Conservation (phyloP, 2,797 vertebrate species). For the Pampus argenteus region DNA sequence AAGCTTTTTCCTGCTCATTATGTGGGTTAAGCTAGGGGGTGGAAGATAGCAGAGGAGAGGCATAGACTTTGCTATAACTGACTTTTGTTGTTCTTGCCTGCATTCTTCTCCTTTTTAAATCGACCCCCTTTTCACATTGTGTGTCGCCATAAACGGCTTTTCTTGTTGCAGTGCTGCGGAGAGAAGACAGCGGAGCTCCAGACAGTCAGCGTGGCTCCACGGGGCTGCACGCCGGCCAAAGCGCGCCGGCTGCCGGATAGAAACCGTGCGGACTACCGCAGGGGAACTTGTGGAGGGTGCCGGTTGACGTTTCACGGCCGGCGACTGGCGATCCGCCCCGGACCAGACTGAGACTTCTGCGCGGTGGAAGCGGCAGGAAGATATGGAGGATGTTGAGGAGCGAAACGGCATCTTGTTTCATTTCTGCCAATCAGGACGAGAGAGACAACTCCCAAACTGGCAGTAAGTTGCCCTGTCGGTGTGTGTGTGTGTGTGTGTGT, state of each 20-base stretch:
- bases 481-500: not conserved
- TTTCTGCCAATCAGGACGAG: slow-evolving; percentile 90
- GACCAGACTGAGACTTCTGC: slow-evolving; percentile 49
- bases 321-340: slow-evolving; percentile 75
- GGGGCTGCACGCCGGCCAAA: slow-evolving; percentile 58
- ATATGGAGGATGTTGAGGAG: slow-evolving; percentile 69
- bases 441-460: slow-evolving; percentile 88
- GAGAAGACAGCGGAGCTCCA: slow-evolving; percentile 81
- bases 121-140: slow-evolving; percentile 96
- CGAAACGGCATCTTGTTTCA: slow-evolving; percentile 68
- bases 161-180: slow-evolving; percentile 93
- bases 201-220: slow-evolving; percentile 80
- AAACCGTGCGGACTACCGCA: slow-evolving; percentile 73
- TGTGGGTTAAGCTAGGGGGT: slow-evolving; percentile 94
- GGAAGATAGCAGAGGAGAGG: slow-evolving; percentile 87
- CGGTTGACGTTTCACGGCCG: slow-evolving; percentile 49
- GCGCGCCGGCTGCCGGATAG: slow-evolving; percentile 39
- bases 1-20: slow-evolving; percentile 98
- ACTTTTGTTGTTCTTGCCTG: slow-evolving; percentile 99
- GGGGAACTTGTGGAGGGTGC: slow-evolving; percentile 44
- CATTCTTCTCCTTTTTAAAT: slow-evolving; percentile 98
- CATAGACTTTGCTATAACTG: slow-evolving; percentile 92
- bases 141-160: slow-evolving; percentile 98
- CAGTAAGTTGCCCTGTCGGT: slow-evolving; percentile 89
- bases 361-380: not conserved